A percentile compares a stretch with the other conserved stretches of the same genome.
phyloP scores from a whole-genome alignment of 2,797 vertebrate species.

The Parauchenoglanis punctatus region DNA sequence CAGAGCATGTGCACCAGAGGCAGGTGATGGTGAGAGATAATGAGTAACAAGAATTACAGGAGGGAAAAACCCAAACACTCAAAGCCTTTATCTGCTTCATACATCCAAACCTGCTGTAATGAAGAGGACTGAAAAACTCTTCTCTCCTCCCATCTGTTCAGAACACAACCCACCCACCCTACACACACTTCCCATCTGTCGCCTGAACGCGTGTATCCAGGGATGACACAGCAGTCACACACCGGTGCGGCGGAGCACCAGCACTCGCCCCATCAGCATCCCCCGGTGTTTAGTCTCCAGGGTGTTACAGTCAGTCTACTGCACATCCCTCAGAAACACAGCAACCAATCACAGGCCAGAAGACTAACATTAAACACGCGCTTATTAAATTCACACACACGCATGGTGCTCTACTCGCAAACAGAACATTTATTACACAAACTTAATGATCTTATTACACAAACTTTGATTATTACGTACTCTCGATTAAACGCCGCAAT shows the following conservation, averaged over 20 bases:
- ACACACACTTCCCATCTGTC: conserved; percentile 52
- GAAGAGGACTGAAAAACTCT: conserved; percentile 29
- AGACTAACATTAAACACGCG: not conserved
- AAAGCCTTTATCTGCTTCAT: conserved; percentile 40
- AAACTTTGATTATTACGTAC: not conserved
- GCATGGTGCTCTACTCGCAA: not conserved
- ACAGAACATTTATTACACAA: not conserved
- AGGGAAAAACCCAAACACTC: conserved; percentile 16
- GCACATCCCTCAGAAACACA: conserved; percentile 17
- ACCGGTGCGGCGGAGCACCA: conserved; percentile 20
- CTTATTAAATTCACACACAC: not conserved
- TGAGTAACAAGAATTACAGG: conserved; percentile 38
- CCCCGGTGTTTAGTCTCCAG: conserved; percentile 6
- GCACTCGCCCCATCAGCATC: conserved; percentile 20
- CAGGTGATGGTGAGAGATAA: conserved; percentile 29
- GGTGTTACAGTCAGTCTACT: not conserved
- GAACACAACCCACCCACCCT: conserved; percentile 14
- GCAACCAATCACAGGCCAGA: not conserved
- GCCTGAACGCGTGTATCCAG: conserved; percentile 31
- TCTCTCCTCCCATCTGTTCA: conserved; percentile 51
- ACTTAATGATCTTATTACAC: not conserved
- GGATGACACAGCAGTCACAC: conserved; percentile 51
- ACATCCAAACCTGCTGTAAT: conserved; percentile 31
- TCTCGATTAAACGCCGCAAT: not conserved
- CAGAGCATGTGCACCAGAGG: not conserved